Conservation (phyloP, 2,797 vertebrate species). For the Kryptolebias ocellatus region DNA sequence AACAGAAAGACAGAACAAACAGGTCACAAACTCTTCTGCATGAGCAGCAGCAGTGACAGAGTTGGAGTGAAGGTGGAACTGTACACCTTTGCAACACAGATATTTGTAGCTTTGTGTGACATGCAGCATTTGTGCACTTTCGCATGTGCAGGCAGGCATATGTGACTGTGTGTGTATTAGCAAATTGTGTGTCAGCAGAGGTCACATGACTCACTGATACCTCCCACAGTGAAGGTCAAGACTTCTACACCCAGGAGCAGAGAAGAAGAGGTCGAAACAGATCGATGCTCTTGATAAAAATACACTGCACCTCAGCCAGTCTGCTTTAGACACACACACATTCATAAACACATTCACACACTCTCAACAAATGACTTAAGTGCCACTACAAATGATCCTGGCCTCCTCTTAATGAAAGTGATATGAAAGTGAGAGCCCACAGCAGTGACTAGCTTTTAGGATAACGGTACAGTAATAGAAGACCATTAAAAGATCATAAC, state of each 20-base stretch:
- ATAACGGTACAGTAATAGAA: conserved; percentile 74
- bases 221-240: conserved; percentile 82
- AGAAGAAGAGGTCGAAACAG: conserved; percentile 70
- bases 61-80: not conserved
- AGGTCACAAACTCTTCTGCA: not conserved
- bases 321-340: conserved; percentile 68
- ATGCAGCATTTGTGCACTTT: conserved; percentile 5
- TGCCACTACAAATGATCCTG: conserved; percentile 70
- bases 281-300: conserved; percentile 83
- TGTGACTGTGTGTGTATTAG: conserved; percentile 33
- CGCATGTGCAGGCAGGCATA: conserved; percentile 42
- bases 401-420: conserved; percentile 77
- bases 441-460: conserved; percentile 66
- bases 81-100: conserved; percentile 21
- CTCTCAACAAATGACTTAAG: conserved; percentile 72
- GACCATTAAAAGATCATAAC: conserved; percentile 81
- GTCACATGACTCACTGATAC: conserved; percentile 75
- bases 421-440: conserved; percentile 68
- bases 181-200: conserved; percentile 58
- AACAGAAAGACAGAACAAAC: not conserved
- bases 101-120: not conserved
- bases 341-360: conserved; percentile 61
- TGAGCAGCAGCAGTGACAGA: conserved; percentile 4
- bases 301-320: conserved; percentile 73
- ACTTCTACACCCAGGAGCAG: conserved; percentile 71